phyloP scores from a whole-genome alignment of 2,888 invertebrate genomes.

The Drosophila melanosoma region DNA sequence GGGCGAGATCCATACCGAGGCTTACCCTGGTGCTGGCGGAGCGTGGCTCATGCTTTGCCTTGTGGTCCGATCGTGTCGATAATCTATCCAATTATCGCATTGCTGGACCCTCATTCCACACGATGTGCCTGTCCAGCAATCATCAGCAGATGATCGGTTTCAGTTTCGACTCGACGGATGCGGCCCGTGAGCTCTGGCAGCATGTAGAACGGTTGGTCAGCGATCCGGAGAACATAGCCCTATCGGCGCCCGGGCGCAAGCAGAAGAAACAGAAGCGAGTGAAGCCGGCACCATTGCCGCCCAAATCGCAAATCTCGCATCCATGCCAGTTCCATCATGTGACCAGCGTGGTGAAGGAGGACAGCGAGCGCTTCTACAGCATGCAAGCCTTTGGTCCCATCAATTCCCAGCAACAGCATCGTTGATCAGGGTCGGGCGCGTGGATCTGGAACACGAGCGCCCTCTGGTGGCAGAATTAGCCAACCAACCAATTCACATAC shows the following conservation, averaged over 20 bases:
- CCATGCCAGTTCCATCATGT: slow-evolving; percentile 95
- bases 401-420: slow-evolving; percentile 79
- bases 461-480: slow-evolving; percentile 76
- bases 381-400: slow-evolving; percentile 87
- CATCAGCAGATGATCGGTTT: slow-evolving; percentile 91
- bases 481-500: slow-evolving; percentile 8
- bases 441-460: slow-evolving; percentile 79
- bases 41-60: slow-evolving; percentile 91
- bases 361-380: slow-evolving; percentile 88
- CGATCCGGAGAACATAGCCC: slow-evolving; percentile 91
- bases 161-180: slow-evolving; percentile 91
- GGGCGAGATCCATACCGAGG: slow-evolving; percentile 88
- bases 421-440: slow-evolving; percentile 79
- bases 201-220: slow-evolving; percentile 90
- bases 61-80: slow-evolving; percentile 93
- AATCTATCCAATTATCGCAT: slow-evolving; percentile 91
- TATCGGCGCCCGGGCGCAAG: slow-evolving; percentile 89
- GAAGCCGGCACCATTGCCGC: slow-evolving; percentile 88
- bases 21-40: slow-evolving; percentile 91
- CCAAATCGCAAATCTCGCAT: slow-evolving; percentile 92
- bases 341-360: slow-evolving; percentile 90
- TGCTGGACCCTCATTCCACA: slow-evolving; percentile 91
- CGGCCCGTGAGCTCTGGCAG: slow-evolving; percentile 89
- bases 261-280: slow-evolving; percentile 86
- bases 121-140: slow-evolving; percentile 91